Evolutionary conservation across 2,797 vertebrate species (phyloP).

Genomic region (Pygocentrus nattereri): DNA sequence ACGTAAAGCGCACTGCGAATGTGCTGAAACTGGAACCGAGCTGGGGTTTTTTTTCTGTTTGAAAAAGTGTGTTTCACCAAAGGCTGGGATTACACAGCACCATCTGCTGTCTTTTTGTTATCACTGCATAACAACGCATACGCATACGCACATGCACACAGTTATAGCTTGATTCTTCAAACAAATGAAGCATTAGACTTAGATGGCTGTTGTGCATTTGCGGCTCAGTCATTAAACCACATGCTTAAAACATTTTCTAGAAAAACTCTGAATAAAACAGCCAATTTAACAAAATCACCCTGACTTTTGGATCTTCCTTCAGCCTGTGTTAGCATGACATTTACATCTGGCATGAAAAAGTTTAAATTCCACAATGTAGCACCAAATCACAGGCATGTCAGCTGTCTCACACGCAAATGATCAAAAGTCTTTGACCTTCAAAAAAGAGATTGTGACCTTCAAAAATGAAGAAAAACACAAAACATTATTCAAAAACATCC

Average conservation of each 20-base stretch:
- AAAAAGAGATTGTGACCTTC: too few relatives aligned
- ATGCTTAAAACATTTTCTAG: conserved; percentile 19
- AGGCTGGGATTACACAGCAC: conserved; percentile 66
- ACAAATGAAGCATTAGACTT: conserved; percentile 39
- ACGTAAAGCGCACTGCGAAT: background rate
- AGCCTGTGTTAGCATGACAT: too few relatives aligned
- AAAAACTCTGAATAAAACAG: background rate
- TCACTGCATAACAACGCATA: conserved; percentile 63
- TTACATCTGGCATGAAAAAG: too few relatives aligned
- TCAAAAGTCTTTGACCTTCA: too few relatives aligned
- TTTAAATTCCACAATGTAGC: too few relatives aligned
- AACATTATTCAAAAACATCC: too few relatives aligned
- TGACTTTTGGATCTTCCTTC: too few relatives aligned
- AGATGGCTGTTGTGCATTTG: conserved; percentile 39
- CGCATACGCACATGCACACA: conserved; percentile 45
- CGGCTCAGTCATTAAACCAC: conserved; percentile 31
- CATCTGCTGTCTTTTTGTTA: conserved; percentile 73
- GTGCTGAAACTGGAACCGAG: background rate
- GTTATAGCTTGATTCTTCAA: conserved; percentile 41
- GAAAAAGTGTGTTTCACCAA: conserved; percentile 20
- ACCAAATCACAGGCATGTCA: too few relatives aligned
- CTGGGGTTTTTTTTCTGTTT: background rate
- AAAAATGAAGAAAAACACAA: too few relatives aligned
- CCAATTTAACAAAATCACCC: background rate
- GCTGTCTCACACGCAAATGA: too few relatives aligned